These are phyloP conservation scores for Drosophila picticornis DNA, from an alignment of 2,888 invertebrate species.

Conservation along the genomic window DNA sequence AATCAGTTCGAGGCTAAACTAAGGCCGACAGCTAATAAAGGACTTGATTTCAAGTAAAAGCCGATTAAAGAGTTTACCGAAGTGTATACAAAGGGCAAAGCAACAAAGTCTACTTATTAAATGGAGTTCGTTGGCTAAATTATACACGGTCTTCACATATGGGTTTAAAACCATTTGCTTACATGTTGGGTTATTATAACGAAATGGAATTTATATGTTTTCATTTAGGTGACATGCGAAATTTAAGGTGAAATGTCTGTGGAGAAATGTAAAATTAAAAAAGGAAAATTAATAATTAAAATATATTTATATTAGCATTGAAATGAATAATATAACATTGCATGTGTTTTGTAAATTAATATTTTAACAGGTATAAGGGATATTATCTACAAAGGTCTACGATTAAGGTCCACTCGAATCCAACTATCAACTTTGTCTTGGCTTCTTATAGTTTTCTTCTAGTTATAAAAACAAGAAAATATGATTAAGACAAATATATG, in stretches of 20 bases:
- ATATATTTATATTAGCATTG: neutral
- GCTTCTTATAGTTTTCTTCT: neutral
- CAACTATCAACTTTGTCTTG: neutral
- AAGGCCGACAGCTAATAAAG: slow-evolving; percentile 22
- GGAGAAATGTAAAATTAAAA: neutral
- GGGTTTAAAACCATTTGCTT: neutral
- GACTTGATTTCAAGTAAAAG: slow-evolving; percentile 11
- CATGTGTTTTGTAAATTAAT: neutral
- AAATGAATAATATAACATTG: neutral
- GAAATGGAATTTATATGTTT: slow-evolving; percentile 45
- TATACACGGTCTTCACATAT: neutral
- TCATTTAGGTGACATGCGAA: slow-evolving; percentile 25
- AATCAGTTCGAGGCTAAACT: slow-evolving; percentile 29
- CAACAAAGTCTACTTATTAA: slow-evolving; percentile 17
- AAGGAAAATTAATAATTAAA: neutral
- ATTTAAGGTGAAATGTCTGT: neutral
- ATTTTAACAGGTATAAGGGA: neutral
- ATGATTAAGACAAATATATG: slow-evolving; percentile 27
- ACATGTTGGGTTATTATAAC: neutral
- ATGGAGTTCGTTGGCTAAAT: slow-evolving; percentile 10
- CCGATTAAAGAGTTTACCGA: slow-evolving; percentile 14
- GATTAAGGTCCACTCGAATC: slow-evolving; percentile 2
- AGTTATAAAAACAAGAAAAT: slow-evolving; percentile 40
- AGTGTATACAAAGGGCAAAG: neutral
- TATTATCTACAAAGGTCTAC: neutral